These are phyloP conservation scores for Silvanus unidentatus DNA, from an alignment of 2,888 invertebrate genomes.

Conservation along the genomic window DNA sequence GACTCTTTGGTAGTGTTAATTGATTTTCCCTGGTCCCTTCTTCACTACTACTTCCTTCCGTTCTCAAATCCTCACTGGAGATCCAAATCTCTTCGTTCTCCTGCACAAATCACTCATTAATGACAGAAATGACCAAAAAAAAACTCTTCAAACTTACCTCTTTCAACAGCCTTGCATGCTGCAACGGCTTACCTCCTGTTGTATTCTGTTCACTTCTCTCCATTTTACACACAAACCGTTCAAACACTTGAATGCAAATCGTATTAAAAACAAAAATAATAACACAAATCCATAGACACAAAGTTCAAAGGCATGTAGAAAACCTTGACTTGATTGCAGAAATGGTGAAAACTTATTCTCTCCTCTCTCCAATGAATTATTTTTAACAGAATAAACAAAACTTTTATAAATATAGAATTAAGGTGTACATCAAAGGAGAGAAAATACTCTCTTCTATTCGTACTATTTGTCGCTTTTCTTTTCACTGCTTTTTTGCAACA, in stretches of 20 bases:
- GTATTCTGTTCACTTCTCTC: too few species aligned
- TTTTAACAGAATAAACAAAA: slow-evolving; percentile 10
- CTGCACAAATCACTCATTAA: slow-evolving; percentile 22
- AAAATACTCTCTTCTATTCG: too few species aligned
- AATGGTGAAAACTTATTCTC: slow-evolving; percentile 12
- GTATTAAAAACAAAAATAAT: too few species aligned
- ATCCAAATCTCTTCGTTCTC: slow-evolving; percentile 48
- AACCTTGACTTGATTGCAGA: slow-evolving; percentile 14
- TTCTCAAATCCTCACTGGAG: slow-evolving; percentile 48
- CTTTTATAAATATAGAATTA: too few species aligned
- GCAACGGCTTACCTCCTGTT: slow-evolving; percentile 26
- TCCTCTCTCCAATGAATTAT: slow-evolving; percentile 6
- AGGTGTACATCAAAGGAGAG: too few species aligned
- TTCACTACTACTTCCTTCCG: slow-evolving; percentile 47
- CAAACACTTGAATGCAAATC: too few species aligned
- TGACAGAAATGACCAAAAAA: not conserved
- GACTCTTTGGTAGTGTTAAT: not conserved
- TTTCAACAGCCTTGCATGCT: slow-evolving; percentile 32
- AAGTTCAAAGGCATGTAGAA: slow-evolving; percentile 12
- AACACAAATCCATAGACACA: slow-evolving; percentile 4
- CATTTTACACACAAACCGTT: too few species aligned
- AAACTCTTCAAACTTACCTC: slow-evolving; percentile 28
- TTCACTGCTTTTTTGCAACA: too few species aligned
- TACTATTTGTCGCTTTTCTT: too few species aligned
- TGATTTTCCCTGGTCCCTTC: slow-evolving; percentile 32